Percentiles rank a stretch among this genome's conserved stretches.
phyloP scores from a whole-genome alignment of 2,888 invertebrate species.

The Tiliacea citrago region DNA sequence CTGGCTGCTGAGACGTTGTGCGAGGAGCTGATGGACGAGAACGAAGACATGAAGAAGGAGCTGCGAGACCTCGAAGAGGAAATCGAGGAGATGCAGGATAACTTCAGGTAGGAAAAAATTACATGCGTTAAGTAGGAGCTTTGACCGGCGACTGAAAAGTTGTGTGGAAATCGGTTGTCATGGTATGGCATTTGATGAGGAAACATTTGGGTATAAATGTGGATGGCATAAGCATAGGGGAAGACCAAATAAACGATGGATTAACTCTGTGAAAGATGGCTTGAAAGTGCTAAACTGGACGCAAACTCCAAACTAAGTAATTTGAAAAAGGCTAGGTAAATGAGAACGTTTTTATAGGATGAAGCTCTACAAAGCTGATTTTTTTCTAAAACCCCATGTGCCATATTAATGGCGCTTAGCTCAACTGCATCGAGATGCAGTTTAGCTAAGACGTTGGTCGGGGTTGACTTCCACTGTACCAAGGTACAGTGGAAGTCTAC shows the following conservation, averaged over 20 bases:
- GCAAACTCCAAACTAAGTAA: neutral
- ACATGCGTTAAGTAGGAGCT: neutral
- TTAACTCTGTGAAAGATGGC: too few relatives aligned
- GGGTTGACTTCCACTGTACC: too few relatives aligned
- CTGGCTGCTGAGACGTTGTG: conserved; percentile 97
- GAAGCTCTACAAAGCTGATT: too few relatives aligned
- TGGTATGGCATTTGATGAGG: neutral
- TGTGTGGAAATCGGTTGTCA: neutral
- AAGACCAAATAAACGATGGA: neutral
- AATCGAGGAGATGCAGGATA: conserved; percentile 99
- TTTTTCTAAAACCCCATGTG: neutral
- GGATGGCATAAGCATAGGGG: neutral
- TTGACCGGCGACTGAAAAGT: neutral
- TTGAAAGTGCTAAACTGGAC: too few relatives aligned
- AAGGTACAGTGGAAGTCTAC: neutral
- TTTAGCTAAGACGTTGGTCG: too few relatives aligned
- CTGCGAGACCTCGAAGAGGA: conserved; percentile 98
- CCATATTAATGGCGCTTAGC: neutral
- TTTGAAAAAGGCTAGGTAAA: neutral
- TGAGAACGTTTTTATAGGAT: neutral
- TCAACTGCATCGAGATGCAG: too few relatives aligned
- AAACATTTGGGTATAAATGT: neutral
- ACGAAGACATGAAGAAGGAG: conserved; percentile 98
- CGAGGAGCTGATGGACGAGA: conserved; percentile 98
- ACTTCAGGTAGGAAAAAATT: conserved; percentile 92